phyloP scores from a whole-genome alignment of 1,140 invertebrate genomes.

The Drosophila insularis region DNA sequence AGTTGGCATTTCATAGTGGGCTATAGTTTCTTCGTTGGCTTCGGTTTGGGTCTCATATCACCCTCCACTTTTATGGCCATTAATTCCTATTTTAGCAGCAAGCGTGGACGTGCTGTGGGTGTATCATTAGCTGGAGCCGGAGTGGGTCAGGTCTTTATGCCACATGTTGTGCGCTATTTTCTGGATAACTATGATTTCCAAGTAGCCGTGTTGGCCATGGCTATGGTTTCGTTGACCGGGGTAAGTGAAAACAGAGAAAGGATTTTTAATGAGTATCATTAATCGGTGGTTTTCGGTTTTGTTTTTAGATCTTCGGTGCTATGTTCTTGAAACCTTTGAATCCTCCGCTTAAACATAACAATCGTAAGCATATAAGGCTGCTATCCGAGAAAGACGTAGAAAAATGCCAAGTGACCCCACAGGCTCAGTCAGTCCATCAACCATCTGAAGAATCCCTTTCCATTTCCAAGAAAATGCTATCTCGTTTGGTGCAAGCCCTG shows the following conservation, averaged over 20 bases:
- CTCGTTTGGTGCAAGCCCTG: conserved; percentile 70
- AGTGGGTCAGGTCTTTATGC: conserved; percentile 89
- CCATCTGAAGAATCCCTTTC: conserved; percentile 21
- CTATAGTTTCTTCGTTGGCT: conserved; percentile 85
- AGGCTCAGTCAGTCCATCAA: neutral
- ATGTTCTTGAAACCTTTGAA: conserved; percentile 65
- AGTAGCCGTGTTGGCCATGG: conserved; percentile 85
- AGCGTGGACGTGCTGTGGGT: conserved; percentile 87
- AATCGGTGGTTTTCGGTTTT: conserved; percentile 2
- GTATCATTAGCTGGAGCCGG: conserved; percentile 88
- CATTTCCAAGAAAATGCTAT: conserved; percentile 48
- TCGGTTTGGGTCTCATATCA: conserved; percentile 86
- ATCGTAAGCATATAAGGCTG: conserved; percentile 61
- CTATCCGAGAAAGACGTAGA: conserved; percentile 46
- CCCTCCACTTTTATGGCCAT: conserved; percentile 88
- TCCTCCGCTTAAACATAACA: conserved; percentile 56
- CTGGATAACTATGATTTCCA: conserved; percentile 84
- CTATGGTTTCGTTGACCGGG: conserved; percentile 85
- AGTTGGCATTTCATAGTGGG: conserved; percentile 86
- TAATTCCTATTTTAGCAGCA: conserved; percentile 88
- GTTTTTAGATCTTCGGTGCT: conserved; percentile 75
- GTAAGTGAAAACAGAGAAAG: conserved; percentile 74
- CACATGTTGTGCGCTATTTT: conserved; percentile 86
- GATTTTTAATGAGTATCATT: neutral
- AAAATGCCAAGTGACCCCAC: conserved; percentile 43